Percentiles rank a stretch among this genome's conserved stretches.
phyloP scores from a whole-genome alignment of 2,113 vertebrate species.

The Potamarius usumacintae region DNA sequence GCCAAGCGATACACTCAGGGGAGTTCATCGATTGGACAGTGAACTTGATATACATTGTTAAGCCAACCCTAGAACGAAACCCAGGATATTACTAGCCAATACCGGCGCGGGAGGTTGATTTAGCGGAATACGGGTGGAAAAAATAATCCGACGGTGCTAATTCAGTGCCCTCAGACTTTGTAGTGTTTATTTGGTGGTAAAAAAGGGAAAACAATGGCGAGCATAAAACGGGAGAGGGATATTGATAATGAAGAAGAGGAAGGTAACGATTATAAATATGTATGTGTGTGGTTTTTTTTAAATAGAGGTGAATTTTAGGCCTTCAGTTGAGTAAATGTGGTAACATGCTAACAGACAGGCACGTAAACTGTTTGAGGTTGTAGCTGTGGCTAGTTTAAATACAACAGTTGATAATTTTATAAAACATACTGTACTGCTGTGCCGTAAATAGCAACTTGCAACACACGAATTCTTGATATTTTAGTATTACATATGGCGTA shows the following conservation, averaged over 20 bases:
- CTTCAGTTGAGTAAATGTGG: background rate
- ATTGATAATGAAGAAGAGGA: conserved; percentile 65
- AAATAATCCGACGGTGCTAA: background rate
- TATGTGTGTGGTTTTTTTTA: background rate
- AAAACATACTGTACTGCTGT: background rate
- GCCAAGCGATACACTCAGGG: accelerated
- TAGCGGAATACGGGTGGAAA: conserved; percentile 1
- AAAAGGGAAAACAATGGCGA: conserved; percentile 56
- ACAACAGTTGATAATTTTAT: background rate
- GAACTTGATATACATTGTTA: background rate
- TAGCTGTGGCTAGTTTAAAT: background rate
- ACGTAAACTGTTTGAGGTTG: background rate
- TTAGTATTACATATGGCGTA: background rate
- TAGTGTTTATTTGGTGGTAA: background rate
- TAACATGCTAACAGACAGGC: background rate
- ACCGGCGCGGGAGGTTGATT: no score
- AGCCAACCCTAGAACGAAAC: background rate
- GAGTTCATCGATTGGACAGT: background rate
- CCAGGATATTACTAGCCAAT: background rate
- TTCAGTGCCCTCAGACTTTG: background rate
- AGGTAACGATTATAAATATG: conserved; percentile 38
- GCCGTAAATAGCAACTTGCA: background rate
- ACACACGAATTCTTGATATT: background rate
- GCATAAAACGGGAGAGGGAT: conserved; percentile 76
- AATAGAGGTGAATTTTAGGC: background rate